Percentiles rank a stretch among this genome's conserved stretches.
Evolutionary conservation across 2,888 invertebrate genomes (phyloP).

Genomic region (Meandrusa payeni): DNA sequence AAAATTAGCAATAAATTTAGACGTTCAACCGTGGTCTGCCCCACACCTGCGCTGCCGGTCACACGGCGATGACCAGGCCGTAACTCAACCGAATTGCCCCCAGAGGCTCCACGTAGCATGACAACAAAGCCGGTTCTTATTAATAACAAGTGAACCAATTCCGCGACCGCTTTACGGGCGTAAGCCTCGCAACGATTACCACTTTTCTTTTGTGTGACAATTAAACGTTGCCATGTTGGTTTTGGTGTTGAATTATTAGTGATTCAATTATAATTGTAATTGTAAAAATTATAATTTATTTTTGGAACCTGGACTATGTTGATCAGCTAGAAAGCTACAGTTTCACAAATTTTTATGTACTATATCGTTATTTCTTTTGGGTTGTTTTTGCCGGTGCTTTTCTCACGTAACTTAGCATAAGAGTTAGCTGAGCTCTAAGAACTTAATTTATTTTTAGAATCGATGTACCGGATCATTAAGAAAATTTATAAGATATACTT

Average conservation of each 20-base stretch:
- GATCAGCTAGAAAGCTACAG: too few relatives aligned
- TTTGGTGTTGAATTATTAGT: too few relatives aligned
- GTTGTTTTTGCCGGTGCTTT: too few relatives aligned
- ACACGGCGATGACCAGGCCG: conserved; percentile 55
- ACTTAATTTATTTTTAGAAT: too few relatives aligned
- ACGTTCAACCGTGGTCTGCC: conserved; percentile 43
- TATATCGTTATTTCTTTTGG: too few relatives aligned
- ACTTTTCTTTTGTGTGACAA: neutral
- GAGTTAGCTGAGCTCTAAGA: too few relatives aligned
- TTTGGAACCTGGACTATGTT: too few relatives aligned
- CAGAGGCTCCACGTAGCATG: conserved; percentile 45
- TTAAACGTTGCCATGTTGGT: neutral
- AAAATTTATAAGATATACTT: too few relatives aligned
- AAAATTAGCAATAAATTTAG: conserved; percentile 75
- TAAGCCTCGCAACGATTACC: conserved; percentile 9
- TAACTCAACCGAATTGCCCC: conserved; percentile 72
- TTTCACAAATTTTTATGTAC: too few relatives aligned
- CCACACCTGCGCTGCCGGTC: conserved; percentile 63
- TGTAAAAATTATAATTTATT: too few relatives aligned
- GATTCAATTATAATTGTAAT: neutral
- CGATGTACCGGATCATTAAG: too few relatives aligned
- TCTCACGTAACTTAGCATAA: too few relatives aligned
- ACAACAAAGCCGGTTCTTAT: conserved; percentile 34
- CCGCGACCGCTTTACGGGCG: conserved; percentile 18
- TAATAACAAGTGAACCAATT: conserved; percentile 31